Percentiles rank a stretch among this genome's conserved stretches.
phyloP scores from a whole-genome alignment of 2,888 invertebrate genomes.

The Lumbricus terrestris region DNA sequence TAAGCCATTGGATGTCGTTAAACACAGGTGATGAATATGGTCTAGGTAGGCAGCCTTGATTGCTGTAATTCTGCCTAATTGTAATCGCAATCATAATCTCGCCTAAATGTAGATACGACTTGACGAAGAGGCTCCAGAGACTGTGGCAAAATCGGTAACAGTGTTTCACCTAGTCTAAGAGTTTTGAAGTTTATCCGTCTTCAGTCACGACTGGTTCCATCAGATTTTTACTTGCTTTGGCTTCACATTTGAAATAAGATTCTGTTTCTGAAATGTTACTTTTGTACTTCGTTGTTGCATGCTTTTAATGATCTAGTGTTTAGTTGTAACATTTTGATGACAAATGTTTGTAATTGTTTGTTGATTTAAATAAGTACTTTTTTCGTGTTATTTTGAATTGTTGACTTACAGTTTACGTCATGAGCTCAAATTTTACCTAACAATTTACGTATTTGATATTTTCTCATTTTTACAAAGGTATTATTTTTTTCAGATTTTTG shows the following conservation, averaged over 20 bases:
- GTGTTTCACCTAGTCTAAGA: background rate
- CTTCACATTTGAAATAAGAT: background rate
- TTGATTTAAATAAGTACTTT: background rate
- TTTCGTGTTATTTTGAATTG: background rate
- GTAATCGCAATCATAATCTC: constrained; percentile 9
- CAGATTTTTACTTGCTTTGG: background rate
- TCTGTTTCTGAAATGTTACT: background rate
- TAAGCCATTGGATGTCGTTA: background rate
- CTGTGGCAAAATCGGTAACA: constrained; percentile 18
- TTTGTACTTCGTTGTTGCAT: background rate
- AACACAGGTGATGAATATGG: background rate
- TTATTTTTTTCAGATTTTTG: background rate
- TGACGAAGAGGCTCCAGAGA: background rate
- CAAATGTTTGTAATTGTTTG: background rate
- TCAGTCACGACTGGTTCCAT: background rate
- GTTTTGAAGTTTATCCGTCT: background rate
- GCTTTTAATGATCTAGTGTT: background rate
- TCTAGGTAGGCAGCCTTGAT: background rate
- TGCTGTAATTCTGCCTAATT: background rate
- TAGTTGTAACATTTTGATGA: background rate
- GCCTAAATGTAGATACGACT: constrained; percentile 4
- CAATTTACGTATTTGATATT: background rate
- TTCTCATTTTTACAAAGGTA: background rate
- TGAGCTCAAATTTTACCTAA: background rate
- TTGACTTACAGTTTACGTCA: background rate